Conservation (phyloP, 2,797 vertebrate species). For the Clarias fuscus region DNA sequence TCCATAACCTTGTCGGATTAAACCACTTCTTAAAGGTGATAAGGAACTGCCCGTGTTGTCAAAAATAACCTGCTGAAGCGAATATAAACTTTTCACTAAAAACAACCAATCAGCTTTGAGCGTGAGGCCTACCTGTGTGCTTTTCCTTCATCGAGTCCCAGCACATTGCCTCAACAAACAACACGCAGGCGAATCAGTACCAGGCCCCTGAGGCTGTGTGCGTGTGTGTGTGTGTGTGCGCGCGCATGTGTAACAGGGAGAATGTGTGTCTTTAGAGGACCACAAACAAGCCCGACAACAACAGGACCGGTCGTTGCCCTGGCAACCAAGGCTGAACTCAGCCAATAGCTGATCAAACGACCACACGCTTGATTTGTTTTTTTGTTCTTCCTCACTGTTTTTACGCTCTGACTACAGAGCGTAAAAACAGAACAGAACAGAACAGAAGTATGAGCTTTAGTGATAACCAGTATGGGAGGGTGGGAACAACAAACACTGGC, state of each 20-base stretch:
- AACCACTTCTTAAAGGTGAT: constrained; percentile 6
- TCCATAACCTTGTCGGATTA: neutral
- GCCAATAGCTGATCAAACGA: constrained; percentile 48
- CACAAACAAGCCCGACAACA: constrained; percentile 69
- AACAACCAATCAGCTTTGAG: constrained; percentile 20
- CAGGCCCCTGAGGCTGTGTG: constrained; percentile 31
- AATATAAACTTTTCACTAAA: neutral
- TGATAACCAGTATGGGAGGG: neutral
- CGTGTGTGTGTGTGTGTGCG: constrained; percentile 1
- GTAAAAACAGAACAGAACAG: too few relatives aligned
- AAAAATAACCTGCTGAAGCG: neutral
- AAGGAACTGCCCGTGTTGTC: neutral
- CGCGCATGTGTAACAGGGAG: constrained; percentile 24
- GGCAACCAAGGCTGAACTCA: constrained; percentile 47
- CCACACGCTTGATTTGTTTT: constrained; percentile 44
- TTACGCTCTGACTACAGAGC: constrained; percentile 2
- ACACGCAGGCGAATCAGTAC: constrained; percentile 10
- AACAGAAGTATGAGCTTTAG: neutral
- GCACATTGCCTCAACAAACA: neutral
- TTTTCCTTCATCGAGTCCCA: neutral
- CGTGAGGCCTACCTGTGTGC: constrained; percentile 42
- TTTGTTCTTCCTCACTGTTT: neutral
- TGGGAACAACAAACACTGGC: neutral
- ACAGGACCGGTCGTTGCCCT: constrained; percentile 42
- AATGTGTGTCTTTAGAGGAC: constrained; percentile 64